These are phyloP conservation scores for Clarias macrocephalus DNA, from an alignment of 2,113 vertebrate species.

Conservation along the genomic window DNA sequence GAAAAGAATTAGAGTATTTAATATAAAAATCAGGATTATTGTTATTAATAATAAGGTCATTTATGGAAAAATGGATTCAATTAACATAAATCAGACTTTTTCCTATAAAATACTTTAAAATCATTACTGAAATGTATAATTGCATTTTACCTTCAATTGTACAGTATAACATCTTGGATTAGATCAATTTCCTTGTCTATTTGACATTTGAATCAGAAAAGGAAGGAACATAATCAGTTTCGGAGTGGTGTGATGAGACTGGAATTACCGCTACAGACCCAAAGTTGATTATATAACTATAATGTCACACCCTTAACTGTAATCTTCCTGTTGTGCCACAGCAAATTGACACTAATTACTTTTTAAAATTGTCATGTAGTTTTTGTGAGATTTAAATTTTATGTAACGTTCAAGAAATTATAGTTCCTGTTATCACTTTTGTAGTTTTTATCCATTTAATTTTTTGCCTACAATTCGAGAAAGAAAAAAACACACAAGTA, in stretches of 20 bases:
- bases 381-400: background rate
- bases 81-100: background rate
- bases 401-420: background rate
- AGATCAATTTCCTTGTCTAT: background rate
- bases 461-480: background rate
- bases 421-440: background rate
- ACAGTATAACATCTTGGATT: background rate
- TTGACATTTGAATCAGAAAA: background rate
- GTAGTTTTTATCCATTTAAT: background rate
- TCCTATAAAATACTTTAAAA: background rate
- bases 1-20: background rate
- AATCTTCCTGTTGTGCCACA: background rate
- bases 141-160: background rate
- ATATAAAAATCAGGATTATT: background rate
- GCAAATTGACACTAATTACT: background rate
- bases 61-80: background rate
- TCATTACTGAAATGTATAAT: background rate
- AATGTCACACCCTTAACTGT: background rate
- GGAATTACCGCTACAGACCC: background rate
- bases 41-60: background rate
- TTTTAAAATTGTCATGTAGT: background rate
- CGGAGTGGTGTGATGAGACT: background rate
- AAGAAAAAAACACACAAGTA: background rate
- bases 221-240: background rate
- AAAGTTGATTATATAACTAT: background rate